Base-by-base conservation (phyloP, 2,888 invertebrate species). In the Metellina segmentata region DNA sequence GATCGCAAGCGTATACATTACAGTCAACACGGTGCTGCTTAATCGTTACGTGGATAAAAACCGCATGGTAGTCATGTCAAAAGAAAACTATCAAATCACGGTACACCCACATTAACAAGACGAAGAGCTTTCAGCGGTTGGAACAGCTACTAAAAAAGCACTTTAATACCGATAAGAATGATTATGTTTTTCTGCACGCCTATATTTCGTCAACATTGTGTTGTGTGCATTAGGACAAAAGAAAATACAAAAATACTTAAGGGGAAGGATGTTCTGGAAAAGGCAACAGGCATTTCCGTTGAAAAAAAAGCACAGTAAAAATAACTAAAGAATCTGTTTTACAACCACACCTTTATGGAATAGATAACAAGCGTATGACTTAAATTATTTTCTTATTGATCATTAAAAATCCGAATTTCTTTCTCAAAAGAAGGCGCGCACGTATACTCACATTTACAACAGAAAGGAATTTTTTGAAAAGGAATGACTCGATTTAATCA, bases 91-190 rank as follows among this genome's bases (percentile, higher is more conserved):
- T 53, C 9, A 48, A 20, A 16, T 71, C 61, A 5, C 51, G 34
- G 52, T 5, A 70, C 69, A 48, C 85, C 85, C 61, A 61, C 61
- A 48, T 16, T 85, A 75, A 85, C 85, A 61, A 85, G 16, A n/a
- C 34, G 72, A 75, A n/a, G 83, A 83, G 34, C 52, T 85, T 72
- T 85, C 72, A 34, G 74, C 83, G 74, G 74, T 61, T 75, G 61
- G 61, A 52, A 75, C 51, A 82, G 72, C 52, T 74, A 85, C 51
- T 85, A 75, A 75, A 61, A 61, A 75, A 85, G 53, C 34, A 11
- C 61, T 71, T 71, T n/a, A 75, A 75, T 71, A 34, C 61, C 52
- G 75, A 85, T 74, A 34, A 61, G 75, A 61, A 48, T 61, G 61
- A 75, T 75, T n/a, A 11, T 7, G 6, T 19, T 52, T 52, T 20